These are phyloP conservation scores for Saimiri boliviensis DNA, from an alignment of 2,113 vertebrate species.

Conservation along the genomic window DNA sequence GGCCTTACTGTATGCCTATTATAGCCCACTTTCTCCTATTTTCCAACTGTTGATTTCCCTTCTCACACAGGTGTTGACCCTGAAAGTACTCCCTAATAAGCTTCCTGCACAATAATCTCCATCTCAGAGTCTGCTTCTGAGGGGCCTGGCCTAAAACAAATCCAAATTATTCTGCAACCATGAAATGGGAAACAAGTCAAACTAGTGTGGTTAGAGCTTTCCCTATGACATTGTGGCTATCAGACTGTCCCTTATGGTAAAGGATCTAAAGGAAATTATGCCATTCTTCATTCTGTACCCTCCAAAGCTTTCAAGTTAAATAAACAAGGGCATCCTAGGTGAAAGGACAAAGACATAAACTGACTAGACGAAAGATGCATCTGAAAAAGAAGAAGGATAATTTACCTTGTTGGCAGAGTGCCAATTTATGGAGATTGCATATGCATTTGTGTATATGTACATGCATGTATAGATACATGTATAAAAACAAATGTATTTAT, in stretches of 20 bases:
- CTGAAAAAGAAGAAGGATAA: not conserved
- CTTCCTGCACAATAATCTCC: not conserved
- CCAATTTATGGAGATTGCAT: not conserved
- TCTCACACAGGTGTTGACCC: not conserved
- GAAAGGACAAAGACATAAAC: not conserved
- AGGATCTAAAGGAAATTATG: not conserved
- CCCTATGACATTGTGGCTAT: not conserved
- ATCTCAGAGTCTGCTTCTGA: not conserved
- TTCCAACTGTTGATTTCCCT: not conserved
- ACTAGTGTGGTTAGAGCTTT: not conserved
- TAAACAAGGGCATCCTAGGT: not conserved
- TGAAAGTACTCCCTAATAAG: not conserved
- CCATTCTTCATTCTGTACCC: not conserved
- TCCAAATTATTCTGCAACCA: not conserved
- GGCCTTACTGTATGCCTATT: not conserved
- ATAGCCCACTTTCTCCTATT: not conserved
- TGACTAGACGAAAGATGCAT: not conserved
- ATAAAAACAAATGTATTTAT: not conserved
- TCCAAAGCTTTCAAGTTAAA: slow-evolving; percentile 4
- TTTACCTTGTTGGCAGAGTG: not conserved
- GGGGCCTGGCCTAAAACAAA: not conserved
- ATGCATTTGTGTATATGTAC: not conserved
- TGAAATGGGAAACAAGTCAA: not conserved
- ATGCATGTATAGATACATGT: not conserved
- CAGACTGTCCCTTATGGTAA: not conserved